Conservation (phyloP, 2,888 invertebrate genomes). For the Argynnis bischoffii region DNA sequence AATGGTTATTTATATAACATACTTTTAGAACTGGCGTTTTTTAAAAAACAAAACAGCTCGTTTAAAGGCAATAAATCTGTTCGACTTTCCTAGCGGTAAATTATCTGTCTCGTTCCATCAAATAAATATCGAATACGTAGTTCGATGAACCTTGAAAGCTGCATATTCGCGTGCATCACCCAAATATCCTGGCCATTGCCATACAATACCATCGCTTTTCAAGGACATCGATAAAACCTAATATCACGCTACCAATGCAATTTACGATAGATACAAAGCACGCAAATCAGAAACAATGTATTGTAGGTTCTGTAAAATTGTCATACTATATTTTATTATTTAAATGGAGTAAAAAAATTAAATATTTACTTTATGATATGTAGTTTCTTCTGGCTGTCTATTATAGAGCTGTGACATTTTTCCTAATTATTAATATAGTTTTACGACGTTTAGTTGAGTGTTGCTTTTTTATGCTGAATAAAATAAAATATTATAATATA, state of each 20-base stretch:
- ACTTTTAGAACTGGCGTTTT: too few relatives aligned
- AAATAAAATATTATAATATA: too few relatives aligned
- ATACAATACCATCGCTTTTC: constrained; percentile 42
- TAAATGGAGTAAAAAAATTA: neutral
- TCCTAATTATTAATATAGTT: too few relatives aligned
- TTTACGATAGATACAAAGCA: constrained; percentile 43
- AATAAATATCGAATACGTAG: neutral
- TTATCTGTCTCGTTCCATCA: neutral
- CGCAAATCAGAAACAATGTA: constrained; percentile 16
- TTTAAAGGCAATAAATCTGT: neutral
- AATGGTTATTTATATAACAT: too few relatives aligned
- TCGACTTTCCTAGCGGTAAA: neutral
- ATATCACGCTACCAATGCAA: constrained; percentile 58
- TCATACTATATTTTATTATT: neutral
- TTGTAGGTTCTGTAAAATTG: neutral
- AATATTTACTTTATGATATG: too few relatives aligned
- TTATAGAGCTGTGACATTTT: too few relatives aligned
- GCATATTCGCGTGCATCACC: constrained; percentile 55
- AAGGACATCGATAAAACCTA: constrained; percentile 44
- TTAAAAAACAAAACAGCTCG: neutral
- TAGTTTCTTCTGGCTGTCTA: too few relatives aligned
- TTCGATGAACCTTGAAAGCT: constrained; percentile 53
- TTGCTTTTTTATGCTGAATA: too few relatives aligned
- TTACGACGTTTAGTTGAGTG: too few relatives aligned
- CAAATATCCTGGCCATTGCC: constrained; percentile 45